Evolutionary conservation across 2,113 vertebrate genomes (phyloP).

Genomic region (Poeciliopsis prolifica): DNA sequence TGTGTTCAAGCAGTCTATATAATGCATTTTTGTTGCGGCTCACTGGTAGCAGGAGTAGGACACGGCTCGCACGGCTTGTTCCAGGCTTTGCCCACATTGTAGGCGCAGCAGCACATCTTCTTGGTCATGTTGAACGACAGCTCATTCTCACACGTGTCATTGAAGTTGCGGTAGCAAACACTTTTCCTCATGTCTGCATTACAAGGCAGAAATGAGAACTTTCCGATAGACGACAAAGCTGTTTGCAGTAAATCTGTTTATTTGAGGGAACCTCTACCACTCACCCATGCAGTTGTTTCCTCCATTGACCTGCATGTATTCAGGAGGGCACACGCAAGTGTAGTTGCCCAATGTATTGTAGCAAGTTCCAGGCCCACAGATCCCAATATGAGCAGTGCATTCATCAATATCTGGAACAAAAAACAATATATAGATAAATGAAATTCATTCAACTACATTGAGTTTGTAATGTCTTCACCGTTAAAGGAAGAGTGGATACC

Average conservation of each 20-base stretch:
- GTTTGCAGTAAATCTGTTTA: not conserved
- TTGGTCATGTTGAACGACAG: slow-evolving; percentile 93
- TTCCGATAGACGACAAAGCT: not conserved
- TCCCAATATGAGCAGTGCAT: slow-evolving; percentile 86
- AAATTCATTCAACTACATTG: not conserved
- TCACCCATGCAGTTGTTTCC: slow-evolving; percentile 94
- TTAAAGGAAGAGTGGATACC: slow-evolving; percentile 71
- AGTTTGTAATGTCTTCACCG: not conserved
- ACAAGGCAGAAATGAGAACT: not conserved
- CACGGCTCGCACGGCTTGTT: slow-evolving; percentile 94
- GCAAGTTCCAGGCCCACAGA: slow-evolving; percentile 92
- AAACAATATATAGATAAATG: not conserved
- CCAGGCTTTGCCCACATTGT: slow-evolving; percentile 94
- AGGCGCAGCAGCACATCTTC: slow-evolving; percentile 96
- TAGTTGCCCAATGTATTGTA: slow-evolving; percentile 96
- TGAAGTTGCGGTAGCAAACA: slow-evolving; percentile 90
- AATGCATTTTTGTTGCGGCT: slow-evolving; percentile 59
- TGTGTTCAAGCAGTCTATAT: not conserved
- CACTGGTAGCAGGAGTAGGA: slow-evolving; percentile 88
- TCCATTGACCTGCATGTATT: slow-evolving; percentile 94
- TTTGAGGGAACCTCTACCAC: slow-evolving; percentile 12
- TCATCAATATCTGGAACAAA: slow-evolving; percentile 87
- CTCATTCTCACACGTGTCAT: slow-evolving; percentile 90
- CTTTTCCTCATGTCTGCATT: slow-evolving; percentile 89
- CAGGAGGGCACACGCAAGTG: slow-evolving; percentile 91